Evolutionary conservation across 2,797 vertebrate species (phyloP), one percentile per base, ranked within the genome.

Genomic region (Crocidura indochinensis): DNA sequence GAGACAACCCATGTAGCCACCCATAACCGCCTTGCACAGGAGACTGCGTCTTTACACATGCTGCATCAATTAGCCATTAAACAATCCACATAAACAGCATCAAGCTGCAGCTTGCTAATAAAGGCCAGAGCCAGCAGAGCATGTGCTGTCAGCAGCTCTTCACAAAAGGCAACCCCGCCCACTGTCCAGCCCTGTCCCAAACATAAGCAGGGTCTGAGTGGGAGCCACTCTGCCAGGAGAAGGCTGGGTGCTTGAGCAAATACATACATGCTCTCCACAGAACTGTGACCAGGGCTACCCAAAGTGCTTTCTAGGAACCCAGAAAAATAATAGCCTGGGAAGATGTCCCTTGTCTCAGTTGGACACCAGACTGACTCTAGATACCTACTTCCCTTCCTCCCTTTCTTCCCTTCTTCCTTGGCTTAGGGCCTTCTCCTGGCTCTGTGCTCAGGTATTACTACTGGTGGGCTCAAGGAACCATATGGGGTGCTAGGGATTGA

Each of bases 11-110:
- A 92, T 67, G 92, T 78, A 94, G 85, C 91, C 76, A 92, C 94
- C 92, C 91, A 83, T 80, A 93, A 93, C 90, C 49, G 69, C 75
- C 84, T 92, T 71, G 56, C 44, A 76, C 85, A 88, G 90, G 87
- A 97, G 87, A 87, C 91, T 76, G 68, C 75, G 93, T 92, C 86
- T 95, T 84, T 83, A 78, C 51, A 38, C 47, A 60, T 0, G 72
- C 67, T 19, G 78, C 68, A 91, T 93, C 90, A 95, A 92, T 96
- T 94, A 94, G 90, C 90, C 90, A 92, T 84, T 86, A 88, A 91
- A 89, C 88, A 91, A 74, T 29, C 83, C 88, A 78, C 65, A 87
- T 12, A 69, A 38, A 75, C 89, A 56, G 72, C 53, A 88, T 94
- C 68, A 69, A 38, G 78, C 89, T 62, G 72, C 53, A 88, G 95